These are phyloP conservation scores for Sturnira hondurensis DNA, from an alignment of 2,113 vertebrate genomes.

Conservation along the genomic window DNA sequence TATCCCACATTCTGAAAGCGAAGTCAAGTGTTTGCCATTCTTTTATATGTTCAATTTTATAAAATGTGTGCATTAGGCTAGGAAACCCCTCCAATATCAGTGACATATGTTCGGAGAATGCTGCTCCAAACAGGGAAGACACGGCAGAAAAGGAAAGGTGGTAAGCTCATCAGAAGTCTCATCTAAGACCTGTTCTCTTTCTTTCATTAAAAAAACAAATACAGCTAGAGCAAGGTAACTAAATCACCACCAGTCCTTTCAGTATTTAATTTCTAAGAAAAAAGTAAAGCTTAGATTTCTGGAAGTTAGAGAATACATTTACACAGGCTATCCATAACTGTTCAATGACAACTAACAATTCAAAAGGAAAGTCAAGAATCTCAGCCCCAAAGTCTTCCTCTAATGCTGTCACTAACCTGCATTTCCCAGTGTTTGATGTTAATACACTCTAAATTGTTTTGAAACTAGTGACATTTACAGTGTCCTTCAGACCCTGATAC, in stretches of 20 bases:
- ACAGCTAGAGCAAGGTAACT: not conserved
- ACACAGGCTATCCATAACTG: not conserved
- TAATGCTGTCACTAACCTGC: slow-evolving; percentile 22
- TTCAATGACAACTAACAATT: not conserved
- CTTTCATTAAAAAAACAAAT: not conserved
- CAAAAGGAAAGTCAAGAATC: not conserved
- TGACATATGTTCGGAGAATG: not conserved
- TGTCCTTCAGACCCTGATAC: slow-evolving; percentile 29
- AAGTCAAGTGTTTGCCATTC: not conserved
- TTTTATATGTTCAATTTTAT: not conserved
- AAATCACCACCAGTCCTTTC: not conserved
- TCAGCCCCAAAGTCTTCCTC: not conserved
- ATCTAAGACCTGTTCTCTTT: not conserved
- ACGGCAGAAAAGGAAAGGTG: not conserved
- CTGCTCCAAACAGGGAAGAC: not conserved
- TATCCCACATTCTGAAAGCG: not conserved
- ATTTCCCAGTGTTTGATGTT: slow-evolving; percentile 53
- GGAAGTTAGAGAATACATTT: not conserved
- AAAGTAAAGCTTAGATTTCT: not conserved
- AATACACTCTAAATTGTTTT: slow-evolving; percentile 64
- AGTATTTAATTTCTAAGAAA: not conserved
- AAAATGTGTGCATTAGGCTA: not conserved
- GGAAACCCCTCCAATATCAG: not conserved
- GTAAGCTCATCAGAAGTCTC: not conserved
- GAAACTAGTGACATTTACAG: slow-evolving; percentile 31